A percentile compares a stretch with the other conserved stretches of the same genome.
Evolutionary conservation across 1,140 invertebrate genomes (phyloP).

Genomic region (Drosophila ficusphila): DNA sequence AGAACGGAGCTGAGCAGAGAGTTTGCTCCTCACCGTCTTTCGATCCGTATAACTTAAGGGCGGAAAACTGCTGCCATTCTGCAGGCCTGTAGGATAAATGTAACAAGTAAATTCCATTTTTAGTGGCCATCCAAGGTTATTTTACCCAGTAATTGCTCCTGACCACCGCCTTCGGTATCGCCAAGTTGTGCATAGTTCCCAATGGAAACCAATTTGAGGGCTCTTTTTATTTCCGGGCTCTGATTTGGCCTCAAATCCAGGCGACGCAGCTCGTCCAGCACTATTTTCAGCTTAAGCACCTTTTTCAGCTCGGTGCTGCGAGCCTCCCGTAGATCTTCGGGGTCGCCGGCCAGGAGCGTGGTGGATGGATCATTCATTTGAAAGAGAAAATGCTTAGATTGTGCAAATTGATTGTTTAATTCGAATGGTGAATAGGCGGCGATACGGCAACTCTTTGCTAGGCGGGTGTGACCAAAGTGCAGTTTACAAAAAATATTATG

Average conservation of each 20-base stretch:
- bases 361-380: conserved; percentile 40
- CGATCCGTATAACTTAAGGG: conserved; percentile 56
- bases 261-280: conserved; percentile 37
- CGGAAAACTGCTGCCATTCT: conserved; percentile 16
- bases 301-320: conserved; percentile 43
- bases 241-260: conserved; percentile 25
- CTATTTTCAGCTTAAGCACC: conserved; percentile 52
- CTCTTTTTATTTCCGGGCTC: conserved; percentile 38
- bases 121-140: fast-evolving
- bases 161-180: conserved; percentile 14
- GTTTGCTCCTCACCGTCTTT: conserved; percentile 36
- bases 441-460: background rate
- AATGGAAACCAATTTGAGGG: conserved; percentile 47
- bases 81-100: conserved; percentile 25
- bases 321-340: conserved; percentile 36
- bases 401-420: conserved; percentile 1
- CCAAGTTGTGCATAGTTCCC: conserved; percentile 40
- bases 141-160: conserved; percentile 51
- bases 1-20: conserved; percentile 29
- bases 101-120: background rate
- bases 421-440: conserved; percentile 1
- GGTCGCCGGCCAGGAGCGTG: conserved; percentile 37
- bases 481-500: background rate
- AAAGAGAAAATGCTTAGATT: background rate
- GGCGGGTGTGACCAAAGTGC: background rate